Base-by-base conservation (phyloP, 2,113 vertebrate genomes). In the Bolborhynchus lineola region DNA sequence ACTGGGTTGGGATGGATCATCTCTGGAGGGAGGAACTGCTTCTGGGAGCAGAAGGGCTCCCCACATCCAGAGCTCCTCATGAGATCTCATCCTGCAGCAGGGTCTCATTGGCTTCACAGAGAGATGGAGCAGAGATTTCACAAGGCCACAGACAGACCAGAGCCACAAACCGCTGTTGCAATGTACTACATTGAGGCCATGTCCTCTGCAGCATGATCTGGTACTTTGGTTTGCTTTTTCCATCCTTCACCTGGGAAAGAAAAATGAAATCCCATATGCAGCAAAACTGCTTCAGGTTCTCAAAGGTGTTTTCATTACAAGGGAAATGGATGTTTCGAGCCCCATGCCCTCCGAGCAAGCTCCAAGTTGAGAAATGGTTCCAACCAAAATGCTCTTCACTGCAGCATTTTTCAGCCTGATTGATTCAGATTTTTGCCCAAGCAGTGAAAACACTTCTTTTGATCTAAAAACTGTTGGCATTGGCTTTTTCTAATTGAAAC, bases 131-230 rank as follows among this genome's bases (percentile, higher is more conserved):
- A 1, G 49, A 37, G 24, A 23, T 31, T 59, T 59, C 46, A 24
- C 50, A 8, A 47, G 14, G 31, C 19, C 4, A 1, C 3, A 9
- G 68, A 5, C 3, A 37, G 25, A 10, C 18, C 12, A 0, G 6
- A 85, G 15, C 67, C 75, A 46, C 86, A 24, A 41, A 1, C 2
- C 55, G 5, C 6, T 0, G 6, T 13, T 13, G 82, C 39, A 16
- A 5, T 2, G 5, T 0, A 44, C 64, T 25, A 5, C 47, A 5
- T 41, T 2, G 0, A 28, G 59, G 65, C 39, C 62, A 16, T 1
- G 1, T 12, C 23, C 78, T 46, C 35, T 44, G 6, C 39, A 7
- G 8, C 0, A 0, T 6, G 25, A 26, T 50, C 77, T 84, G 42
- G 57, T 31, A 12, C 47, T 85, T 55, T 2, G 31, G 17, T 65